These are phyloP conservation scores for Chiridota heheva DNA, from an alignment of 35 echinoderm and acorn worm species.

Conservation along the genomic window DNA sequence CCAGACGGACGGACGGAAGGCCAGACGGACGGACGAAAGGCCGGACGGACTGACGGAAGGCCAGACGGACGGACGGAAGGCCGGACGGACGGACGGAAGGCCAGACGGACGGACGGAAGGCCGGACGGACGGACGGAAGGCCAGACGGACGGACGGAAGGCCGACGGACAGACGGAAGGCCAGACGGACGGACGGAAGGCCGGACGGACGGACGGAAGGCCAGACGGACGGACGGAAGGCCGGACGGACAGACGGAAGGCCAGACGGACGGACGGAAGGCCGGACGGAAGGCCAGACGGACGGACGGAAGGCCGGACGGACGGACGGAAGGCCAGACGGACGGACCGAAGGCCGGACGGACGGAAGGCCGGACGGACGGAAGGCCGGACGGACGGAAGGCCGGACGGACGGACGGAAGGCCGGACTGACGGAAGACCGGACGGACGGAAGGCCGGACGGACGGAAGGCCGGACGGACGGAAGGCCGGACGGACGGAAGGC, in stretches of 20 bases:
- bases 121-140: background rate
- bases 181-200: no score
- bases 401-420: background rate
- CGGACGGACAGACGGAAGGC: no score
- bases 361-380: background rate
- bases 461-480: background rate
- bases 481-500: background rate
- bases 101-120: no score
- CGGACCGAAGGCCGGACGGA: background rate
- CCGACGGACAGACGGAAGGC: no score
- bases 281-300: background rate
- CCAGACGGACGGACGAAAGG: no score
- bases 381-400: background rate
- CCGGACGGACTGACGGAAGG: no score
- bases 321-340: background rate
- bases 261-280: no score
- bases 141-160: background rate
- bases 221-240: background rate
- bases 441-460: background rate
- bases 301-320: constrained; percentile 1
- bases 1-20: no score
- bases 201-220: background rate
- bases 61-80: background rate
- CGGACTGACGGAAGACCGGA: background rate
- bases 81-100: background rate